These are phyloP conservation scores for Trichonephila clavipes DNA, from an alignment of 1,140 invertebrate genomes.

Conservation along the genomic window DNA sequence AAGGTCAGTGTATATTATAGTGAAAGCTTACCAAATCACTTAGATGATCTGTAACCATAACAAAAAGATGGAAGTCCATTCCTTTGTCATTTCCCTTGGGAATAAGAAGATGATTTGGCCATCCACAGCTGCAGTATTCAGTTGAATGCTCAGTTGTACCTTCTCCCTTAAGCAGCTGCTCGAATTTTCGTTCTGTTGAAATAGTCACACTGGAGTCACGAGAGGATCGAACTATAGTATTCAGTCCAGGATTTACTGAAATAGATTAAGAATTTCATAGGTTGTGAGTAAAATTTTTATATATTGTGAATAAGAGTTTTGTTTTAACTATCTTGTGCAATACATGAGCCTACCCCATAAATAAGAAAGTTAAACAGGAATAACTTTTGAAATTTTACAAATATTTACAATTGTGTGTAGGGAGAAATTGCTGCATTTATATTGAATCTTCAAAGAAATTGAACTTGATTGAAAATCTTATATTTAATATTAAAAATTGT, in stretches of 20 bases:
- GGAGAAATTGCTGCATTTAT: no score
- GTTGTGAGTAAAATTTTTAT: no score
- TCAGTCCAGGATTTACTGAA: slow-evolving; percentile 78
- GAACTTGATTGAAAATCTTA: no score
- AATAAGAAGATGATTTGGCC: slow-evolving; percentile 85
- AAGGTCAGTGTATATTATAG: no score
- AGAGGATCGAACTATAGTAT: slow-evolving; percentile 50
- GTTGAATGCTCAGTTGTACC: slow-evolving; percentile 75
- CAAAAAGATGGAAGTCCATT: slow-evolving; percentile 85
- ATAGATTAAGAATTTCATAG: slow-evolving; percentile 19
- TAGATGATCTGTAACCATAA: slow-evolving; percentile 83
- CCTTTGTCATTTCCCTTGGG: slow-evolving; percentile 86
- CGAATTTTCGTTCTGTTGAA: slow-evolving; percentile 48
- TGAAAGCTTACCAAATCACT: slow-evolving; percentile 78
- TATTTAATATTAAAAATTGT: no score
- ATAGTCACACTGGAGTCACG: slow-evolving; percentile 75
- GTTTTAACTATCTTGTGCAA: no score
- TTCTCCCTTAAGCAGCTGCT: slow-evolving; percentile 81
- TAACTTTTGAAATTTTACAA: no score
- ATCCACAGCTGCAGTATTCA: slow-evolving; percentile 82
- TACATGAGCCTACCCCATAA: no score
- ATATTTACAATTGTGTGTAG: no score
- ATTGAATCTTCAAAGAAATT: no score
- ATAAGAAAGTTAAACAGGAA: no score
- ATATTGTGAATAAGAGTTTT: no score